These are phyloP conservation scores for Macaca nemestrina DNA, from an alignment of 2,113 vertebrate species.

Conservation along the genomic window DNA sequence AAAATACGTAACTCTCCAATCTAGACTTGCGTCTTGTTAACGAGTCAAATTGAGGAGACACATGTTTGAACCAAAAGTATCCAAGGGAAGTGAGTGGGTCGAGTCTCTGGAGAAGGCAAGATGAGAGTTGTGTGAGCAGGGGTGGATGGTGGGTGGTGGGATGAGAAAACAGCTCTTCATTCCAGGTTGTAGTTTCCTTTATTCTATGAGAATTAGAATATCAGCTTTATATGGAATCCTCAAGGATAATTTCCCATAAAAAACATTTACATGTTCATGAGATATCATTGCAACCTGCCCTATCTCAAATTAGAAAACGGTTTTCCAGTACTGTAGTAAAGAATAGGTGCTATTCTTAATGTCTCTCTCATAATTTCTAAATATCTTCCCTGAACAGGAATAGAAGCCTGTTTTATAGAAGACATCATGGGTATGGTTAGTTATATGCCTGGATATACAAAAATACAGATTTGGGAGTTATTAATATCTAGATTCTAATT, in stretches of 20 bases:
- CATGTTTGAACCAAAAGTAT: background rate
- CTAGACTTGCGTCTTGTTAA: background rate
- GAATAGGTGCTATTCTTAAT: background rate
- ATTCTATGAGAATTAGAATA: background rate
- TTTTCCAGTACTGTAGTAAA: background rate
- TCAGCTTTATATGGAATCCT: background rate
- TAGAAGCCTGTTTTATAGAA: background rate
- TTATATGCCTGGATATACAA: background rate
- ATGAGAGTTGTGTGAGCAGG: background rate
- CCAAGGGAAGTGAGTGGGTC: background rate
- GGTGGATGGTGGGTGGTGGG: accelerated
- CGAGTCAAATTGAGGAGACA: background rate
- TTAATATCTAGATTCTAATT: background rate
- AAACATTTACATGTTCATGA: background rate
- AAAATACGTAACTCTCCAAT: background rate
- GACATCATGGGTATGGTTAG: background rate
- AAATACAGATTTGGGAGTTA: background rate
- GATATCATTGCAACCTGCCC: background rate
- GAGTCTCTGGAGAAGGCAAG: background rate
- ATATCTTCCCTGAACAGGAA: background rate
- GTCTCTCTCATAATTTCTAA: background rate
- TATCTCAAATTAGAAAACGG: background rate
- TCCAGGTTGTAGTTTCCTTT: background rate
- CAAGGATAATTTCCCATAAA: background rate
- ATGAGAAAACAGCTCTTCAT: accelerated